Base-by-base conservation (phyloP, 2,113 vertebrate genomes). In the Bagarius yarrelli region DNA sequence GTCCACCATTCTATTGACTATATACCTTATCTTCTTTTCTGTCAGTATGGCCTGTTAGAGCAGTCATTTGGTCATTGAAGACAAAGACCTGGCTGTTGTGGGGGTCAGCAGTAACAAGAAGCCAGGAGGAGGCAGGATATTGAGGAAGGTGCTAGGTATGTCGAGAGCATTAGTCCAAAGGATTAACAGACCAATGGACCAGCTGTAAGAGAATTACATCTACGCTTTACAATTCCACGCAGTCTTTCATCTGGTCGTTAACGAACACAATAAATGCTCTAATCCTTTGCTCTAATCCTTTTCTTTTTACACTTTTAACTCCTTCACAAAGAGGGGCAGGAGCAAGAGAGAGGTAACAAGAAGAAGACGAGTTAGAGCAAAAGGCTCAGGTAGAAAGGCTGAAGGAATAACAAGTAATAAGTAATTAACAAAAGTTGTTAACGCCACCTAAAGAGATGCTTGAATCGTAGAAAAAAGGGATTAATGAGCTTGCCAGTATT, bases 151-250 rank as follows among this genome's bases (percentile, higher is more conserved):
- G 78, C 83, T 83, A 83, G 87, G 84, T 83, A 83, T 82, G 79
- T 82, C 30, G 70, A 82, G 40, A 76, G 72, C 87, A 90, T 93
- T 91, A 91, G 91, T 91, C 90, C 88, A 90, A 90, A 87, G 91
- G 91, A 94, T 93, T 93, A 94, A 87, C 87, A 84, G 91, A 82
- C 87, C 89, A 87, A 90, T 91, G 89, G 89, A 90, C 89, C 90
- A 92, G 91, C 90, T 93, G 90, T 92, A 90, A 91, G 89, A 89
- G 90, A 88, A 93, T 92, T 93, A 93, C 91, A 94, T 91, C 90
- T 91, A 79, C 30, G 89, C 91, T 93, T 93, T 91, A 92, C 91
- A 91, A 93, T 91, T 89, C 90, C 90, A 81, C 88, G 85, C 82
- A 67, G 86, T 87, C 91, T 92, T 94, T 93, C 91, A 93, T 92